Evolutionary conservation across 2,113 vertebrate species (phyloP).

Genomic region (Nicator chloris): DNA sequence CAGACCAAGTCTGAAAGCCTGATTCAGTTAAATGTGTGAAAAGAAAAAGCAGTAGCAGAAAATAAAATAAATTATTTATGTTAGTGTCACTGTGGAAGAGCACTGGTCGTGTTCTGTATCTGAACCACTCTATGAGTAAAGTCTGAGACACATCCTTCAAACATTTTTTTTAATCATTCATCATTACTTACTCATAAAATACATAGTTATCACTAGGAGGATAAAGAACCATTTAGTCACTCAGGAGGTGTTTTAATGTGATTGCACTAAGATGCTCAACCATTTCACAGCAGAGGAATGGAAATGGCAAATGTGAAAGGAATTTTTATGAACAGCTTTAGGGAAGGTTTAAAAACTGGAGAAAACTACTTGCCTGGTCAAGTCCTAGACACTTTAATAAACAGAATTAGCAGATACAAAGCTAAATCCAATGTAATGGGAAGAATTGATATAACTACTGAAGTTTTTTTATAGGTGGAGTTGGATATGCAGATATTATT

Average conservation of each 20-base stretch:
- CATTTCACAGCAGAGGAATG: neutral
- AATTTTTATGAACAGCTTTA: neutral
- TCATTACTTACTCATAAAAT: neutral
- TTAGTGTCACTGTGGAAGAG: neutral
- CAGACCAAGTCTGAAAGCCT: neutral
- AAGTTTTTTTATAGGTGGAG: neutral
- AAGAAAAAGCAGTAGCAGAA: neutral
- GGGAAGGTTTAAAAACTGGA: neutral
- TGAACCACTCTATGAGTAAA: neutral
- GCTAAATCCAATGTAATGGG: neutral
- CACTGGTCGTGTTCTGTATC: rapidly evolving
- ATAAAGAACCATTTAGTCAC: neutral
- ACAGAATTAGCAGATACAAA: neutral
- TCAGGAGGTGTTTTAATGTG: neutral
- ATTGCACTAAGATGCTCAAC: neutral
- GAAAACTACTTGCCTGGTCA: neutral
- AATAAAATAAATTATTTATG: neutral
- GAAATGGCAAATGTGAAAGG: neutral
- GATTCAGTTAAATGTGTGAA: neutral
- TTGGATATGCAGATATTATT: neutral
- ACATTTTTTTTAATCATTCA: rapidly evolving
- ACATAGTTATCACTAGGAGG: neutral
- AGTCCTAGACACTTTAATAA: neutral
- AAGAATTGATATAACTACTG: neutral
- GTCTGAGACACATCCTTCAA: neutral